phyloP scores from a whole-genome alignment of 2,888 invertebrate species.

The Parnassius smintheus region DNA sequence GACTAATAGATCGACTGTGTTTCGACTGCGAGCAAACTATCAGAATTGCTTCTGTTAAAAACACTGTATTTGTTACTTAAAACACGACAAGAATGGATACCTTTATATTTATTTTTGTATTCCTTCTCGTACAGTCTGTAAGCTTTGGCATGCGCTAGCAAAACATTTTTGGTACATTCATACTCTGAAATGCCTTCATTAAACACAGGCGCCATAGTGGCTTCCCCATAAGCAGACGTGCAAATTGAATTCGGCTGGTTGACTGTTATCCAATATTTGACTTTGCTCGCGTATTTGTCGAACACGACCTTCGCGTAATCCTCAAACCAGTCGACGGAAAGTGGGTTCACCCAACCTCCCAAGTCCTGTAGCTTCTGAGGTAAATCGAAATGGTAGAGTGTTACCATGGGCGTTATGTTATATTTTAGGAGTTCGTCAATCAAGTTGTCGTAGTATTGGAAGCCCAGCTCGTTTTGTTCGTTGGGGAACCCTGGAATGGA shows the following conservation, averaged over 20 bases:
- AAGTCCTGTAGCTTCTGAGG: conserved; percentile 59
- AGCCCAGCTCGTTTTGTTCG: conserved; percentile 59
- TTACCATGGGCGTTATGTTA: conserved; percentile 59
- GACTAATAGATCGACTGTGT: too few relatives aligned
- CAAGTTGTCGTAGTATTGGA: conserved; percentile 79
- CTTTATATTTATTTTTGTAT: conserved; percentile 54
- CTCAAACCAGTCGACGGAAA: conserved; percentile 63
- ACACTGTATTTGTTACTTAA: too few relatives aligned
- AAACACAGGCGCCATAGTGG: conserved; percentile 53
- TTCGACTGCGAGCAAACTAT: too few relatives aligned
- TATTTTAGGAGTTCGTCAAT: conserved; percentile 69
- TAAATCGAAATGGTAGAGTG: conserved; percentile 60
- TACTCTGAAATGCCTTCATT: conserved; percentile 72
- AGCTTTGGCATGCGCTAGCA: conserved; percentile 81
- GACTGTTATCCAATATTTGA: conserved; percentile 81
- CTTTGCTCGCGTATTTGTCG: conserved; percentile 66
- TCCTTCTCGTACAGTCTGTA: conserved; percentile 67
- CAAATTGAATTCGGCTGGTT: conserved; percentile 80
- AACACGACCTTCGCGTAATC: conserved; percentile 71
- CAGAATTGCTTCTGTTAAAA: too few relatives aligned
- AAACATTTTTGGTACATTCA: conserved; percentile 74
- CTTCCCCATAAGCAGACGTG: conserved; percentile 66
- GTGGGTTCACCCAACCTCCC: conserved; percentile 61
- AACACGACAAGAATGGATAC: conserved; percentile 34
- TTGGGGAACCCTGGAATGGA: conserved; percentile 49